These are phyloP conservation scores for Chlorops oryzae DNA, from an alignment of 1,140 invertebrate species.

Conservation along the genomic window DNA sequence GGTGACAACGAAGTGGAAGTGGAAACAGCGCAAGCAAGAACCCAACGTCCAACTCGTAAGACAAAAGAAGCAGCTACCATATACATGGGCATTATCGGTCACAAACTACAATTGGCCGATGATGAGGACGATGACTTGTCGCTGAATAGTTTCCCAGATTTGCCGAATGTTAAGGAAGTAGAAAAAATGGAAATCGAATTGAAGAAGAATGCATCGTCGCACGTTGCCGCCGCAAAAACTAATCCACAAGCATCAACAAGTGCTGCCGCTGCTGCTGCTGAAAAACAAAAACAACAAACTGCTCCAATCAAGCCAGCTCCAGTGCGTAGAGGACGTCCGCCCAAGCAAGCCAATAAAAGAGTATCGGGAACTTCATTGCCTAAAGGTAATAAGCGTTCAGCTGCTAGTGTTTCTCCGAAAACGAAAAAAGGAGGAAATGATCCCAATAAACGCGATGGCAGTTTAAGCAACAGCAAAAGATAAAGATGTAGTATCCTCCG, in stretches of 20 bases:
- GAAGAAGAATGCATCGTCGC: conserved; percentile 50
- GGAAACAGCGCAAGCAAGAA: conserved; percentile 27
- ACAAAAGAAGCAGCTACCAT: conserved; percentile 70
- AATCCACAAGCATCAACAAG: conserved; percentile 3
- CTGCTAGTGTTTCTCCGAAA: conserved; percentile 14
- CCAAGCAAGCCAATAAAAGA: conserved; percentile 32
- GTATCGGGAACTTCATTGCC: too few relatives aligned
- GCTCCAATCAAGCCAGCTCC: conserved; percentile 12
- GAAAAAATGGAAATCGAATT: conserved; percentile 59
- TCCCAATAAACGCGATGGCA: conserved; percentile 39
- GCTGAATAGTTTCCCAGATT: conserved; percentile 60
- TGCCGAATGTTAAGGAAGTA: conserved; percentile 58
- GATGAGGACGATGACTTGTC: conserved; percentile 60
- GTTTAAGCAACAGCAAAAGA: conserved; percentile 21
- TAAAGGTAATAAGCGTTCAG: too few relatives aligned
- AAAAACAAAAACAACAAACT: neutral
- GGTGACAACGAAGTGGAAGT: conserved; percentile 7
- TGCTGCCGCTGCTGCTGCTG: conserved; percentile 5
- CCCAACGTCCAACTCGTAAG: conserved; percentile 57
- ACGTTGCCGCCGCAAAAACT: conserved; percentile 18
- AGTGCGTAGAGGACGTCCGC: conserved; percentile 31
- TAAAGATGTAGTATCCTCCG: too few relatives aligned
- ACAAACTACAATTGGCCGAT: conserved; percentile 57
- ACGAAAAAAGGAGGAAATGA: conserved; percentile 41
- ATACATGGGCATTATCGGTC: conserved; percentile 68